Evolutionary conservation across 2,113 vertebrate genomes (phyloP), one percentile per base, ranked within the genome.

Genomic region (Miniopterus natalensis): DNA sequence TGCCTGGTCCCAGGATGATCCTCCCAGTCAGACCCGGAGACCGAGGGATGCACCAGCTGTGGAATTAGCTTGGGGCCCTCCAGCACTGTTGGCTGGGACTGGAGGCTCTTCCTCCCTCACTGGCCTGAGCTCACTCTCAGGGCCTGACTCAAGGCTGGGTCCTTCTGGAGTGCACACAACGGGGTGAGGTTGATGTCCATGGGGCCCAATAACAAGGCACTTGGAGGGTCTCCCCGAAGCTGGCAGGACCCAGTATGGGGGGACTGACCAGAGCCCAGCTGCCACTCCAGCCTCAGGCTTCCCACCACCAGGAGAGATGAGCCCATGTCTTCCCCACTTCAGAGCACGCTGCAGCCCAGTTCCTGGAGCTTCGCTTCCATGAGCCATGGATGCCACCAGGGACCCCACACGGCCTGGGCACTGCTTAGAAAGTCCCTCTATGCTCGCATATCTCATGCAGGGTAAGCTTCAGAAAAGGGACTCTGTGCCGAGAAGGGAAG

Each of bases 401-500:
- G 68, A 79, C 0, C 7, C 70, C 17, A n/a, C 49, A 94, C 14
- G 14, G 25, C 45, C 81, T 81, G 21, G 59, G 80, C 3, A 2
- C 49, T 83, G 14, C 15, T 66, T 55, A 53, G 93, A 45, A n/a
- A 36, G 65, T 8, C 23, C 71, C 8, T 1, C 40, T 9, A 5
- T 3, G 5, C 55, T 14, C 8, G 3, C 7, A 3, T 13, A 25
- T 21, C 70, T 40, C 21, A 59, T 1, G 23, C 40, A n/a, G 70
- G 20, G 25, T 29, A 31, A 18, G 47, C 25, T 2, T 29, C 47
- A 23, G 14, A 15, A 45, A 25, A 17, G 7, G 20, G 0, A 0
- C 15, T 31, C 2, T 36, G 36, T 36, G 5, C 79, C 23, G 0
- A 11, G n/a, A 2, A 21, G 51, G 8, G 12, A 29, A 40, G 55